Evolutionary conservation across 2,888 invertebrate genomes (phyloP), one percentile per base, ranked within the genome.

Genomic region (Blastobasis lacticolella): DNA sequence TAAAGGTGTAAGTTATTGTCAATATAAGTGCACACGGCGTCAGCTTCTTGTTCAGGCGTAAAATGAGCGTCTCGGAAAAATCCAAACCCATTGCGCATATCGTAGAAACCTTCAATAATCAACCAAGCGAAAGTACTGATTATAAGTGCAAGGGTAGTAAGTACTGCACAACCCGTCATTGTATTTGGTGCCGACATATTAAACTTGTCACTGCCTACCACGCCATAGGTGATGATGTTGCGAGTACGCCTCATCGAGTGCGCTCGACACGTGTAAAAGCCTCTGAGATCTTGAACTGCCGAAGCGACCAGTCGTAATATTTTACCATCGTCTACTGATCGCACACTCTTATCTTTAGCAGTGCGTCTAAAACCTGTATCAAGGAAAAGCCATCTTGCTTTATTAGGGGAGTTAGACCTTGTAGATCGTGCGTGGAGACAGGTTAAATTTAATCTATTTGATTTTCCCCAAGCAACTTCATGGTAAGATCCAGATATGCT

Each of bases 171-270:
- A 0, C 71, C 63, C 5, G 85, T 84, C 0, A 75, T 75, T 4
- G 68, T 60, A 49, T 85, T 81, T 2, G 81, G 81, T 4, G 73
- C 69, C 0, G 69, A 61, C 10, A 81, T 49, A 49, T 74, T 71
- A 51, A 78, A 70, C 43, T 73, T 71, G 40, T 78, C 61, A 61
- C 73, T 71, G 2, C 85, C 86, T 6, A 83, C 42, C 3, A 87
- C 77, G n/a, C 85, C 87, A 50, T 85, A 87, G 1, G 86, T 87
- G 8, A 87, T 73, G 10, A 86, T 67, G 56, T 87, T 88, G 10
- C 62, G 69, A 6, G 79, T 81, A 1, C 62, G 63, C 49, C 67
- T 78, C 44, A 74, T 74, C 43, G 61, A 66, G 53, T 77, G 75
- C 1, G 76, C 75, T 47, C 86, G 70, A 57, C 87, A 88, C 4